phyloP scores from a whole-genome alignment of 2,888 invertebrate species.

The Tipula confusa region DNA sequence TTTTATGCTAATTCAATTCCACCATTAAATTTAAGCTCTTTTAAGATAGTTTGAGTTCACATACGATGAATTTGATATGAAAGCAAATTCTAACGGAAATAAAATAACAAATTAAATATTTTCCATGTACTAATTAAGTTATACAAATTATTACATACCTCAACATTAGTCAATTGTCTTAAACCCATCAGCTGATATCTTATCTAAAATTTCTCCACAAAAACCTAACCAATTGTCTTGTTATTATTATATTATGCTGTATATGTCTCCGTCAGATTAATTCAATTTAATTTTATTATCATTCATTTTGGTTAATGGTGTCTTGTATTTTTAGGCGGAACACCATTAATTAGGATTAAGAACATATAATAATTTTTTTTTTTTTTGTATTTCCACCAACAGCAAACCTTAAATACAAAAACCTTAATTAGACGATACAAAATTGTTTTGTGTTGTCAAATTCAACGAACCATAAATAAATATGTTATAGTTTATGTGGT shows the following conservation, averaged over 20 bases:
- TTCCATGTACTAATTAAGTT: background rate
- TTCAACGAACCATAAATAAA: conserved; percentile 7
- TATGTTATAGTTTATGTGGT: conserved; percentile 20
- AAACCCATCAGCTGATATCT: background rate
- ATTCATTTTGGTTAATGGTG: conserved; percentile 25
- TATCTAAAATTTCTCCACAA: background rate
- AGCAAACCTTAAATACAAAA: background rate
- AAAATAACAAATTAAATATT: background rate
- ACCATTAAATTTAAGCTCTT: no score
- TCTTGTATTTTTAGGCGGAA: conserved; percentile 25
- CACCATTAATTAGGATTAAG: conserved; percentile 9
- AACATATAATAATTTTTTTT: background rate
- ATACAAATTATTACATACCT: conserved; percentile 7
- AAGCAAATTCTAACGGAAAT: background rate
- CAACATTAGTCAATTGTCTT: background rate
- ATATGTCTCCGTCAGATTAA: conserved; percentile 25
- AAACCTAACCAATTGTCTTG: background rate
- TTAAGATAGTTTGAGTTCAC: no score
- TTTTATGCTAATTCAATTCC: no score
- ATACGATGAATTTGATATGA: no score
- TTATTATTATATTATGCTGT: background rate
- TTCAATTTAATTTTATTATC: conserved; percentile 20
- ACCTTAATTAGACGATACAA: background rate
- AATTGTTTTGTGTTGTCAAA: conserved; percentile 9
- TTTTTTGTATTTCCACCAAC: background rate